Percentiles rank a stretch among this genome's conserved stretches.
Evolutionary conservation across 1,140 invertebrate genomes (phyloP).

Genomic region (Drosophila athabasca): DNA sequence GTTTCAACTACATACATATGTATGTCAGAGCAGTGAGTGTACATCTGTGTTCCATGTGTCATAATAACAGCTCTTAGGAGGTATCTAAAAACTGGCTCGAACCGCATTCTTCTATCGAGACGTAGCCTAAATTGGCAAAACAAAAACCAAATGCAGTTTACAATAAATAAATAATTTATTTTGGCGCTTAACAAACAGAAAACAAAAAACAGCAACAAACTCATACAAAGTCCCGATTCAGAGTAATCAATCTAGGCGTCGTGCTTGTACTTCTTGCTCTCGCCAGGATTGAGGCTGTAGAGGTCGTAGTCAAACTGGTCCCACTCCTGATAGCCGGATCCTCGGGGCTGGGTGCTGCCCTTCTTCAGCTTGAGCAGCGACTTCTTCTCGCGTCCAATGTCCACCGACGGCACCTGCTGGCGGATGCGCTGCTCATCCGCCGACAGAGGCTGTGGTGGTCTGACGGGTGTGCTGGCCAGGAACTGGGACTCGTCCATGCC

Average conservation of each 20-base stretch:
- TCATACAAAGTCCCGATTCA: slow-evolving; percentile 27
- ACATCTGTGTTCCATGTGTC: too few species aligned
- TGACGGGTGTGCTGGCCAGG: slow-evolving; percentile 46
- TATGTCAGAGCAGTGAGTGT: too few species aligned
- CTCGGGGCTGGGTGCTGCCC: slow-evolving; percentile 62
- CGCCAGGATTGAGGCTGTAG: slow-evolving; percentile 70
- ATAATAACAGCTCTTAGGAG: background rate
- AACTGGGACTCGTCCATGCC: slow-evolving; percentile 78
- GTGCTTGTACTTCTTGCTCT: slow-evolving; percentile 69
- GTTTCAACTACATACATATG: too few species aligned
- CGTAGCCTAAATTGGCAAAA: slow-evolving; percentile 22
- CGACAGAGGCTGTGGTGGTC: slow-evolving; percentile 56
- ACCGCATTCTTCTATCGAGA: slow-evolving; percentile 40
- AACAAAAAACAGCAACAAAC: slow-evolving; percentile 57
- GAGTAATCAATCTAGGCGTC: slow-evolving; percentile 34
- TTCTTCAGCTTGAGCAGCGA: slow-evolving; percentile 64
- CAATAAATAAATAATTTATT: slow-evolving; percentile 83
- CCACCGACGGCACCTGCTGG: slow-evolving; percentile 50
- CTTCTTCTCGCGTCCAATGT: slow-evolving; percentile 55
- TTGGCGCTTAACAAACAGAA: slow-evolving; percentile 59
- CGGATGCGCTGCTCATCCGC: slow-evolving; percentile 54
- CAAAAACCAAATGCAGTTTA: slow-evolving; percentile 44
- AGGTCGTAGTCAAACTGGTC: slow-evolving; percentile 80
- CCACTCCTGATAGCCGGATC: slow-evolving; percentile 58
- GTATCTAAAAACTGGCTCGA: slow-evolving; percentile 44